phyloP scores from a whole-genome alignment of 2,797 vertebrate genomes.

The Xenopus petersii region DNA sequence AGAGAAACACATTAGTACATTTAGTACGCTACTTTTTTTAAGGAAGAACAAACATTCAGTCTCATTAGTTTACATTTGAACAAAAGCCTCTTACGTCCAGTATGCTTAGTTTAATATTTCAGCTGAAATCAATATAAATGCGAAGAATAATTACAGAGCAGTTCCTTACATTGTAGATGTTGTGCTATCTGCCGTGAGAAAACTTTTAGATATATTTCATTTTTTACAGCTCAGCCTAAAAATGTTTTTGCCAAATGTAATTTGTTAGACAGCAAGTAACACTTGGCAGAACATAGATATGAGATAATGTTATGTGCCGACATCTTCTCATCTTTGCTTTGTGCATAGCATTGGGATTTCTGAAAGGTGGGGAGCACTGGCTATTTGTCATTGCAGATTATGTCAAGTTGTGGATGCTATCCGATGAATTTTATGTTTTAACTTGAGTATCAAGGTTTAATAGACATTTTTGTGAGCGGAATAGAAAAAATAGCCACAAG shows the following conservation, averaged over 20 bases:
- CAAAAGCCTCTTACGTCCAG: too few species aligned
- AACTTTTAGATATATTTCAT: not conserved
- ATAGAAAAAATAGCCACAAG: slow-evolving; percentile 1
- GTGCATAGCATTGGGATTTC: slow-evolving; percentile 7
- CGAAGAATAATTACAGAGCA: not conserved
- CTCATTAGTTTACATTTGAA: too few species aligned
- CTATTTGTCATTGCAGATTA: slow-evolving; percentile 21
- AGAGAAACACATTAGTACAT: too few species aligned
- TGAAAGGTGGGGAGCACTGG: not conserved
- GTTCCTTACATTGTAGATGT: not conserved
- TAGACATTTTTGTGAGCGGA: slow-evolving; percentile 2
- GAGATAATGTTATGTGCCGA: slow-evolving; percentile 14
- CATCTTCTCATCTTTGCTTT: slow-evolving; percentile 5
- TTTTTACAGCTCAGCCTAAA: slow-evolving; percentile 20
- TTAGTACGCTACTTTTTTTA: too few species aligned
- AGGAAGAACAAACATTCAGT: too few species aligned
- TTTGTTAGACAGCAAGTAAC: slow-evolving; percentile 8
- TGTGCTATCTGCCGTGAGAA: slow-evolving; percentile 11
- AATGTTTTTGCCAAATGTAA: slow-evolving; percentile 21
- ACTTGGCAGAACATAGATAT: slow-evolving; percentile 15
- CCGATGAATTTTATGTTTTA: slow-evolving; percentile 29
- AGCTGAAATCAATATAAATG: slow-evolving; percentile 2
- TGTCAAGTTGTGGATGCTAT: not conserved
- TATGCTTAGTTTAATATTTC: not conserved
- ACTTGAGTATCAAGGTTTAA: slow-evolving; percentile 4